These are phyloP conservation scores for Ernsta delagoae DNA, from an alignment of 2,888 invertebrate species.

Conservation along the genomic window DNA sequence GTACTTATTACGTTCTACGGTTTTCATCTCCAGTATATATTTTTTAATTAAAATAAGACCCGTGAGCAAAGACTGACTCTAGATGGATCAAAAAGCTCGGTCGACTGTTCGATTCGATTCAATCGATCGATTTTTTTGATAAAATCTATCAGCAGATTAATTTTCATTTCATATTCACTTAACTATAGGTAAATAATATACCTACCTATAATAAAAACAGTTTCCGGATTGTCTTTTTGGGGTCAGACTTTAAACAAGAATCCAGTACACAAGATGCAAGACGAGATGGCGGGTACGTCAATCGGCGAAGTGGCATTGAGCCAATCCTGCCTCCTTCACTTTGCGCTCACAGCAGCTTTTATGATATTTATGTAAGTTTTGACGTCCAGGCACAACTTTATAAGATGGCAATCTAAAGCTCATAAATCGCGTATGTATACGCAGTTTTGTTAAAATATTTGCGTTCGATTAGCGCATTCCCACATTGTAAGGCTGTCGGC, in stretches of 20 bases:
- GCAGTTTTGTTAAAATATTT: constrained; percentile 46
- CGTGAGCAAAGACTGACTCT: too few species aligned
- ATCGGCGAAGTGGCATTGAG: constrained; percentile 54
- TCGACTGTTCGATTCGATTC: too few species aligned
- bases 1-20: constrained; percentile 43
- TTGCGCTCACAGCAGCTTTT: constrained; percentile 32
- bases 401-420: constrained; percentile 26
- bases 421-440: constrained; percentile 26
- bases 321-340: constrained; percentile 51
- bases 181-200: too few species aligned
- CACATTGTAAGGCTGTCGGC: constrained; percentile 56
- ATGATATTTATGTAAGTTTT: constrained; percentile 31
- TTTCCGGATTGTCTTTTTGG: constrained; percentile 1
- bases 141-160: too few species aligned
- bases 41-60: too few species aligned
- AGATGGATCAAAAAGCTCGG: too few species aligned
- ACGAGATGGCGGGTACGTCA: constrained; percentile 64
- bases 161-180: too few species aligned
- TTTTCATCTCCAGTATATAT: constrained; percentile 27
- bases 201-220: too few species aligned
- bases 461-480: constrained; percentile 64
- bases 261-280: constrained; percentile 54
- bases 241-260: constrained; percentile 6
- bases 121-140: too few species aligned
- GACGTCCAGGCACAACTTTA: constrained; percentile 13